Evolutionary conservation across 1,140 invertebrate genomes (phyloP), one percentile per base, ranked within the genome.

Genomic region (Pteromalus puparum): DNA sequence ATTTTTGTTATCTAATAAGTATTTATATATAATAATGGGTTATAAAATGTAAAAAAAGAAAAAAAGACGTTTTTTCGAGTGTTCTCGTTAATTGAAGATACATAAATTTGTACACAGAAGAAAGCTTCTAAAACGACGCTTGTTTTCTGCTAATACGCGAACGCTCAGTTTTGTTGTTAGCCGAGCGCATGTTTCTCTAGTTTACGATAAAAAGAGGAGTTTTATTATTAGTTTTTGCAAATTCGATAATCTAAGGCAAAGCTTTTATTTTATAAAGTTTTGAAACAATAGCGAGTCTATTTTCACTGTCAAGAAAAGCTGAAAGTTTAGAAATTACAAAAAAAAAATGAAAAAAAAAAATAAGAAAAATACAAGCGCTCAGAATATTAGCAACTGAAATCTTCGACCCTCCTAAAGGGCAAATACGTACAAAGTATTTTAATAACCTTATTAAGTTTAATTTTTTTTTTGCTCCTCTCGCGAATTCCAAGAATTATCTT

Each of bases 401-500:
- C 78, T 81, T 82, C 42, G 21, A 84, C 85, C 87, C 87, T 86
- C 85, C 79, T 87, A 84, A 86, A 86, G 80, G 85, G 87, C 26
- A 84, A 42, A 82, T 82, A 86, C 76, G 28, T 83, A 85, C 42
- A 86, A 87, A 84, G 84, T 87, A 86, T 80, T 86, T 84, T 82
- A 46, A 18, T 68, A 72, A 80, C 81, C 30, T 81, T 72, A 84
- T 21, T 72, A 70, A 70, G 12, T 79, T n/a, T 77, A 61, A 70
- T 18, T 68, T 83, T 79, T 84, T 72, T 84, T 72, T 87, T 81
- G 81, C 85, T 87, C 75, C 74, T 85, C 77, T 85, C 81, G 85
- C 85, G 34, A 87, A 86, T 87, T 88, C 72, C 85, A 88, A 88
- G 83, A 68, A 88, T 86, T 38, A 6, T 77, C 15, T 83, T 88